Percentiles rank a stretch among this genome's conserved stretches.
Conservation (phyloP, 1,140 invertebrate species). For the Brachionus rotundiformis region DNA sequence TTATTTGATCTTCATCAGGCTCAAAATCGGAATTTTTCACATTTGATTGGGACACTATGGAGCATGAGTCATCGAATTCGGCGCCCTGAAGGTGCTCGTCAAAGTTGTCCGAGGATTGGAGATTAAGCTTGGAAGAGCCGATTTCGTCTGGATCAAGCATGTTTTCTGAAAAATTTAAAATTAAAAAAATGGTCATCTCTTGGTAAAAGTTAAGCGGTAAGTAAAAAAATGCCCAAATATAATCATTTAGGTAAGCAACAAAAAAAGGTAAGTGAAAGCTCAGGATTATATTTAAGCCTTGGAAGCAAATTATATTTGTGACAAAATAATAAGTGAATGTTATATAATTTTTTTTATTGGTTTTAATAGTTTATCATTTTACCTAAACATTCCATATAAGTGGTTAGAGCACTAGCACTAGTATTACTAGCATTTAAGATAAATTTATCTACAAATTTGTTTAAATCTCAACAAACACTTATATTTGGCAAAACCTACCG, state of each 20-base stretch:
- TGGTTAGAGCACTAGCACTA: constrained; percentile 50
- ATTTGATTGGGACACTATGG: constrained; percentile 25
- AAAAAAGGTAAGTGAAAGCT: constrained; percentile 49
- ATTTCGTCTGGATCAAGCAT: neutral
- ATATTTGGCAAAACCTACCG: neutral
- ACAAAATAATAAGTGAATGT: no score
- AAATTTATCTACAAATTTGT: constrained; percentile 48
- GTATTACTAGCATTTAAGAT: constrained; percentile 47
- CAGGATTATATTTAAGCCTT: constrained; percentile 29
- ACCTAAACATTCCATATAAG: constrained; percentile 51
- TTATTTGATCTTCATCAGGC: neutral
- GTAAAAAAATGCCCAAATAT: constrained; percentile 23
- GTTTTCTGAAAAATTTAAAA: constrained; percentile 35
- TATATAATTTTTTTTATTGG: neutral
- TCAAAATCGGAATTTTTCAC: constrained; percentile 15
- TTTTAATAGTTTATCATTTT: constrained; percentile 14
- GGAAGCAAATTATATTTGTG: neutral
- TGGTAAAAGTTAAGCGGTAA: neutral
- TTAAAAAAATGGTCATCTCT: neutral
- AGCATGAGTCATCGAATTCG: constrained; percentile 16
- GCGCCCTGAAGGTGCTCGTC: constrained; percentile 15
- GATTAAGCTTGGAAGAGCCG: neutral
- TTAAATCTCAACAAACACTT: constrained; percentile 53
- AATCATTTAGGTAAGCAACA: constrained; percentile 43
- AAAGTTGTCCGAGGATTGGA: constrained; percentile 39